Evolutionary conservation across 1,140 invertebrate species (phyloP).

Genomic region (Melipona quadrifasciata): DNA sequence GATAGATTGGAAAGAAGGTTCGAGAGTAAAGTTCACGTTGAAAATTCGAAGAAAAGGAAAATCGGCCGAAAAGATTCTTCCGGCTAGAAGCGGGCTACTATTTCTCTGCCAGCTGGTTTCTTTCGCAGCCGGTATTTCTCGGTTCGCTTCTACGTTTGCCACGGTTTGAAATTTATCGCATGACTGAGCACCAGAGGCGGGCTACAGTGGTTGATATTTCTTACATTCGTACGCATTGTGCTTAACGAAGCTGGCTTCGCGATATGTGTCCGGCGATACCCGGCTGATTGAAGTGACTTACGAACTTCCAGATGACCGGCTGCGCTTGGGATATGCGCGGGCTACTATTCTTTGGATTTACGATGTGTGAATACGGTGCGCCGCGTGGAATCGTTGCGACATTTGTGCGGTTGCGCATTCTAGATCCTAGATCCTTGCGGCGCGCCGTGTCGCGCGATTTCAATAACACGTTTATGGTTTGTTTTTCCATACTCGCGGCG

Average conservation of each 20-base stretch:
- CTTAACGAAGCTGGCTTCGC: constrained; percentile 46
- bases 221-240: constrained; percentile 45
- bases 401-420: constrained; percentile 45
- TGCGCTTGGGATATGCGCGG: constrained; percentile 41
- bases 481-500: neutral
- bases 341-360: constrained; percentile 51
- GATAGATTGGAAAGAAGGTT: neutral
- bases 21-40: neutral
- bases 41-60: neutral
- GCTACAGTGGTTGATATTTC: constrained; percentile 45
- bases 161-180: constrained; percentile 41
- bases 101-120: neutral
- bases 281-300: constrained; percentile 50
- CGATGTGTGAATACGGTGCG: constrained; percentile 39
- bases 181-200: constrained; percentile 28
- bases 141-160: constrained; percentile 19
- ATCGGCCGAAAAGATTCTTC: neutral
- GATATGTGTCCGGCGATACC: constrained; percentile 40
- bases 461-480: constrained; percentile 38
- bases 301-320: constrained; percentile 48
- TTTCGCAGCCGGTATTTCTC: neutral
- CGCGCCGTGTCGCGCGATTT: constrained; percentile 16
- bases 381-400: constrained; percentile 36
- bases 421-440: constrained; percentile 49
- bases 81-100: neutral